Evolutionary conservation across 2,888 invertebrate genomes (phyloP), one percentile per base, ranked within the genome.

Genomic region (Xanthia icteritia): DNA sequence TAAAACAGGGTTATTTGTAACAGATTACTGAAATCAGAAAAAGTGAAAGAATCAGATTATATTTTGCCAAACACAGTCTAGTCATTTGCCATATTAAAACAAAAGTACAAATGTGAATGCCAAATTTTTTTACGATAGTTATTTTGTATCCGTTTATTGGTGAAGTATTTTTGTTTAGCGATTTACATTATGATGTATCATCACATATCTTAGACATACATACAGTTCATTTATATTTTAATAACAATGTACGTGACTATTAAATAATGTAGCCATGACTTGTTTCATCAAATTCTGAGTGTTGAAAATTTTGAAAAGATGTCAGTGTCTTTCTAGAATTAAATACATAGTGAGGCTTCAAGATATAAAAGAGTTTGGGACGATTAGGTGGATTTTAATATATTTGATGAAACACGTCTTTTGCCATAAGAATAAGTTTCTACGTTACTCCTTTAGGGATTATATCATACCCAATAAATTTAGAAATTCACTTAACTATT

Each of bases 401-500:
- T 0, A 68, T 84, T 88, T 87, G 83, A 86, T 88, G 88, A 85
- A 73, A 77, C 80, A 83, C 63, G 82, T 81, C 70, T 79, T 79
- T 61, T 76, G 77, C 71, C 66, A 81, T 69, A 92, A 91, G 82
- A 81, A 71, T 89, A 88, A 89, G 88, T 88, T 87, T 89, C 83
- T 92, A 88, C 93, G 93, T 94, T 94, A 92, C 93, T 95, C 93
- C 92, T 89, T 80, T 92, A 93, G 89, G 91, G 90, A 92, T 91
- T 89, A 91, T 92, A 88, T 93, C 92, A 93, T 95, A 96, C 96
- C 96, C 96, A 96, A 96, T 96, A 96, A 96, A 96, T 96, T 96
- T 96, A 96, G 95, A 93, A 84, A 93, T 90, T 93, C 90, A 93
- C 94, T 94, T 93, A 94, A 93, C 91, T 92, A 92, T 90, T 91